These are phyloP conservation scores for Danio albolineatus DNA, from an alignment of 2,797 vertebrate genomes.

Conservation along the genomic window DNA sequence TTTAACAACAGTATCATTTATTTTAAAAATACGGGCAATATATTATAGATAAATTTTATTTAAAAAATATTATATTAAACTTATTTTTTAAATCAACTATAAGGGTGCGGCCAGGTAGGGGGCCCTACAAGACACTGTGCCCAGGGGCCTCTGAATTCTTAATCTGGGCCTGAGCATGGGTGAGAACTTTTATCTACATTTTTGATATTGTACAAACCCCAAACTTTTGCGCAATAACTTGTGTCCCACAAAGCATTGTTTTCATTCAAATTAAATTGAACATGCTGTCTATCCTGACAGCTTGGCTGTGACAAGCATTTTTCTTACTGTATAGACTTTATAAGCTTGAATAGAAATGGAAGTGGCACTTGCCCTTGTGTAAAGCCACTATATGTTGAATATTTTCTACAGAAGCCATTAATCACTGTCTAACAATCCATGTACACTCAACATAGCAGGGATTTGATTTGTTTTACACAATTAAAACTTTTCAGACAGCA, in stretches of 20 bases:
- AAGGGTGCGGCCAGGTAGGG: too few relatives aligned
- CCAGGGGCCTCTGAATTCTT: too few relatives aligned
- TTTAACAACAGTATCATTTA: too few relatives aligned
- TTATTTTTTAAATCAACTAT: too few relatives aligned
- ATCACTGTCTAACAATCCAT: neutral
- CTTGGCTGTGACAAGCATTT: neutral
- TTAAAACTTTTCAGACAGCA: conserved; percentile 33
- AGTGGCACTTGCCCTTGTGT: neutral
- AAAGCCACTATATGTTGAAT: neutral
- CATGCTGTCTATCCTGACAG: neutral
- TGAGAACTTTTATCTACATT: neutral
- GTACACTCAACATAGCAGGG: conserved; percentile 7
- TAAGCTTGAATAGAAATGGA: neutral
- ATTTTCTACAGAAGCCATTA: neutral
- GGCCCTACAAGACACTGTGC: too few relatives aligned
- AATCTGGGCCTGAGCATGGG: too few relatives aligned
- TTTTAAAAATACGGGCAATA: too few relatives aligned
- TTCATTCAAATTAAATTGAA: neutral
- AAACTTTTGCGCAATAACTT: neutral
- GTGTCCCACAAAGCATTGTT: neutral
- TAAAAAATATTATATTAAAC: too few relatives aligned
- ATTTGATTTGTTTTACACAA: conserved; percentile 27
- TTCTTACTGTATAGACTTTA: neutral
- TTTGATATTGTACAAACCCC: neutral
- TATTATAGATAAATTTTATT: too few relatives aligned